Evolutionary conservation across 2,888 invertebrate species (phyloP), one percentile per base, ranked within the genome.

Genomic region (Spodoptera exigua): DNA sequence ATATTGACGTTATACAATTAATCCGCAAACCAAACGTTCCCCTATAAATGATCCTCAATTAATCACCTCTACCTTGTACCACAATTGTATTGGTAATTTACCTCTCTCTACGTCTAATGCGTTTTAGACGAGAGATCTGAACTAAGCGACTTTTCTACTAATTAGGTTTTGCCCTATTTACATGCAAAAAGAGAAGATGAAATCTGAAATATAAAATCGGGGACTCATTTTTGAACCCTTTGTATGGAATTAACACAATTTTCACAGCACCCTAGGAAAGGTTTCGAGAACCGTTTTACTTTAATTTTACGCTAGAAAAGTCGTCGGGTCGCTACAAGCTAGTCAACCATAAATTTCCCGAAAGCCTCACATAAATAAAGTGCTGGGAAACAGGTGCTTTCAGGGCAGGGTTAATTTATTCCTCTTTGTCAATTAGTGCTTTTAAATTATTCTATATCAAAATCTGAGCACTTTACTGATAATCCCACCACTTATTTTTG

Each of bases 311-410:
- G 41, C 37, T 35, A 46, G 27, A 10, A 51, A 51, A 39, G 1
- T 27, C 34, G 18, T 34, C 36, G 39, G 56, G 32, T 39, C 71
- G 35, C 32, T 34, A 34, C 45, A 61, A 16, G 27, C 39, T 61
- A 53, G 68, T 67, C 37, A 45, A 53, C 61, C 18, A 68, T 68
- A 72, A 72, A 68, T 72, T 51, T 68, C 53, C 61, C 35, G 9
- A 32, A 61, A 67, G 34, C 48, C 39, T 14, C 37, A 21, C 48
- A 67, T 68, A 68, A 68, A 68, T 72, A 72, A 53, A 49, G 14
- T 39, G 13, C 41, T 34, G 43, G 34, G 18, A 41, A 68, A 36
- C 44, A 49, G 48, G 41, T 49, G 5, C 10, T 53, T 72, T 67
- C 39, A n/a, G 9, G 14, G 18, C 39, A n/a, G 9, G 14, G 18